phyloP scores from a whole-genome alignment of 2,113 vertebrate genomes.

The Gambusia holbrooki region DNA sequence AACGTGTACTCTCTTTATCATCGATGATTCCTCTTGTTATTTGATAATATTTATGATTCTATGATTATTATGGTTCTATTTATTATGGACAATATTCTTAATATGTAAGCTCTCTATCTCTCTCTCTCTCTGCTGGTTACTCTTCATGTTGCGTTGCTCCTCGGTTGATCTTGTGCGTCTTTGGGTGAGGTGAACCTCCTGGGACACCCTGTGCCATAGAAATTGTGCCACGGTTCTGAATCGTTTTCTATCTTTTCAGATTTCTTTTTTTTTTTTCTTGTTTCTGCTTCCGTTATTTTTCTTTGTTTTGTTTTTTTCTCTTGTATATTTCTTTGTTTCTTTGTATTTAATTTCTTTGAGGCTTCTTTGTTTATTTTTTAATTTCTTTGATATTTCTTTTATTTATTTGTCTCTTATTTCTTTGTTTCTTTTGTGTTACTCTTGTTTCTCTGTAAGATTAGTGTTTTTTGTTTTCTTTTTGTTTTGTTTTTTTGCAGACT shows the following conservation, averaged over 20 bases:
- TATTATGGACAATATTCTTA: conserved; percentile 79
- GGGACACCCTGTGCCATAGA: conserved; percentile 74
- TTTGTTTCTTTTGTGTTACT: conserved; percentile 50
- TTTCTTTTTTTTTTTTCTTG: conserved; percentile 21
- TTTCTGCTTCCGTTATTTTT: conserved; percentile 44
- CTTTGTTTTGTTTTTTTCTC: conserved; percentile 52
- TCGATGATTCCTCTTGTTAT: conserved; percentile 79
- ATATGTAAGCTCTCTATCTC: conserved; percentile 74
- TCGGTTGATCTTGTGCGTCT: conserved; percentile 81
- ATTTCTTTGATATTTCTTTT: conserved; percentile 59
- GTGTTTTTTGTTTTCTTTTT: conserved; percentile 59
- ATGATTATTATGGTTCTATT: conserved; percentile 80
- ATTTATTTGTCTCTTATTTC: conserved; percentile 30
- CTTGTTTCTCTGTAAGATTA: not conserved
- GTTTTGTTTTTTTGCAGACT: conserved; percentile 66
- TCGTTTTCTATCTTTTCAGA: conserved; percentile 56
- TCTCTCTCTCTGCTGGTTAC: conserved; percentile 76
- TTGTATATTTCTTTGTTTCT: conserved; percentile 55
- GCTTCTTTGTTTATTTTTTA: conserved; percentile 56
- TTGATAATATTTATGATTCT: conserved; percentile 76
- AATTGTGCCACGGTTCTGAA: conserved; percentile 71
- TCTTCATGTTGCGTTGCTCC: conserved; percentile 74
- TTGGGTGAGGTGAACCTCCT: conserved; percentile 75
- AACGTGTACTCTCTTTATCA: conserved; percentile 74
- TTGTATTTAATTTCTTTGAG: conserved; percentile 48